Evolutionary conservation across 2,888 invertebrate species (phyloP), one percentile per base, ranked within the genome.

Genomic region (Carabus problematicus): DNA sequence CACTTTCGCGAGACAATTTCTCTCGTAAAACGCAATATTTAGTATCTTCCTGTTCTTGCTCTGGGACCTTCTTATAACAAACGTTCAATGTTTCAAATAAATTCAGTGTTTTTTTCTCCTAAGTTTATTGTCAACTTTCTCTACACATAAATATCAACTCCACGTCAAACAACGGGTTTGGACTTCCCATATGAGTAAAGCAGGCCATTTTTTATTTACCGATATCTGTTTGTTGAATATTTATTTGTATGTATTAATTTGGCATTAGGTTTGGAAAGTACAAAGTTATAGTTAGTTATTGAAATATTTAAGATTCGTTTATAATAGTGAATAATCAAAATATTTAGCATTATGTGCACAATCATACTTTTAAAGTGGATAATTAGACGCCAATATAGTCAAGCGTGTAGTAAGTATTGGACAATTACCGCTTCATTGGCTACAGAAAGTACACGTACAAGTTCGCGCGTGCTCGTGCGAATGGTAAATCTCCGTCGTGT

Each of bases 111-210:
- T 60, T n/a, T n/a, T 67, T 59, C 66, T 64, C 42, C 41, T 47
- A 47, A 67, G 52, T 54, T 59, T 54, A 67, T 67, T 67, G 67
- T 67, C 59, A 60, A 67, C 67, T 67, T 67, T 67, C 67, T 60
- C 67, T 19, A 11, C 59, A 11, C 67, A 60, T 60, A 60, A 67
- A 60, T 67, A 60, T 60, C 41, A 14, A 3, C 45, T 18, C 52
- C 11, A 52, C 16, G 14, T 45, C 14, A 14, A 45, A 45, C 45
- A 52, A 52, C 52, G 52, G 52, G 12, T 52, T 52, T 6, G 29
- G 29, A 29, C 6, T 29, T 2, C 29, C 6, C 29, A 29, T 29
- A 29, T 29, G 29, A 29, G 29, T 6, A 29, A 29, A 29, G 29
- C 29, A 29, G 29, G 29, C 29, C 47, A 52, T 52, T 18, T 52